Conservation (phyloP, 2,888 invertebrate species). For the Brachyptera putata region DNA sequence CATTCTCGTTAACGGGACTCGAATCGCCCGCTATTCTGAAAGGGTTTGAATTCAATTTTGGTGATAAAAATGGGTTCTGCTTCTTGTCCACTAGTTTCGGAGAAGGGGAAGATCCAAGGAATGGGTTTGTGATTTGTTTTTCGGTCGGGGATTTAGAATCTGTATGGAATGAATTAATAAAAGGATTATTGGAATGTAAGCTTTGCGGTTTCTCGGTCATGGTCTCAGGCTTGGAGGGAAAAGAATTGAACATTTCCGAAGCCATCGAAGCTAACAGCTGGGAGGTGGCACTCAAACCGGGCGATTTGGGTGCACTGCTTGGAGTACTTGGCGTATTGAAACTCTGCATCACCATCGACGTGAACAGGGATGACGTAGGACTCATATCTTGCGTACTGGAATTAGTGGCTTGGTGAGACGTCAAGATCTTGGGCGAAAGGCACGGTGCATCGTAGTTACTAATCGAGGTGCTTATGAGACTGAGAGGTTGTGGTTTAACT, state of each 20-base stretch:
- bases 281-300: not conserved
- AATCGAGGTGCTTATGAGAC: conserved; percentile 3
- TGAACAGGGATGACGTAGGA: not conserved
- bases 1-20: not conserved
- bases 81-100: conserved; percentile 12
- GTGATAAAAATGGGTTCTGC: conserved; percentile 22
- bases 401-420: not conserved
- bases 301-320: not conserved
- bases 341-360: not conserved
- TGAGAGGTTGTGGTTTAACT: not conserved
- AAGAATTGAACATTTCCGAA: conserved; percentile 8
- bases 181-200: conserved; percentile 29
- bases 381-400: not conserved
- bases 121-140: conserved; percentile 27
- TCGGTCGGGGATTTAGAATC: conserved; percentile 8
- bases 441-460: conserved; percentile 15
- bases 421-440: conserved; percentile 20
- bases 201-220: not conserved
- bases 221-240: not conserved
- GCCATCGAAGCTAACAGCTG: conserved; percentile 17
- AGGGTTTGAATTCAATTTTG: conserved; percentile 16
- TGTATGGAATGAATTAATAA: conserved; percentile 17
- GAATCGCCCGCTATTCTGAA: not conserved
- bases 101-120: conserved; percentile 14
- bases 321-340: not conserved